phyloP scores from a whole-genome alignment of 2,797 vertebrate genomes.

The Dermochelys coriacea region DNA sequence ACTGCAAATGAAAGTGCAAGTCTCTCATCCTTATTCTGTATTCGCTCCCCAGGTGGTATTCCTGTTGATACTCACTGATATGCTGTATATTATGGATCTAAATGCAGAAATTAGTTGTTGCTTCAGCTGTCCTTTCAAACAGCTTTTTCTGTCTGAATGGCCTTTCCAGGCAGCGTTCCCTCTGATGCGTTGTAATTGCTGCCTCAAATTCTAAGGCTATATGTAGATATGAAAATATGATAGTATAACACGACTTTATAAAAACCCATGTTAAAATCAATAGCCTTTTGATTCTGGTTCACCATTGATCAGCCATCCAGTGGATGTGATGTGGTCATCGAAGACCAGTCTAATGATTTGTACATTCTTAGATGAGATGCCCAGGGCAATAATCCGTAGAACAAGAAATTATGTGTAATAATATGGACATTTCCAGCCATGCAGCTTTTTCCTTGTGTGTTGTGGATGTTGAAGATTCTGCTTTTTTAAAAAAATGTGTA shows the following conservation, averaged over 20 bases:
- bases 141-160: background rate
- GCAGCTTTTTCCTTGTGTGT: background rate
- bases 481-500: background rate
- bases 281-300: background rate
- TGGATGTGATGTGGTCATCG: background rate
- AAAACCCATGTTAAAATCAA: background rate
- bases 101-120: conserved; percentile 8
- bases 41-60: background rate
- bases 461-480: background rate
- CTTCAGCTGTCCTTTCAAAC: background rate
- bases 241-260: background rate
- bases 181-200: too few relatives aligned
- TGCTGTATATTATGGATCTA: background rate
- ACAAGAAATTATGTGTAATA: background rate
- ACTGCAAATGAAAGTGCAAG: background rate
- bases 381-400: background rate
- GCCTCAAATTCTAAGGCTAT: background rate
- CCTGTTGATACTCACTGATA: background rate
- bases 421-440: background rate
- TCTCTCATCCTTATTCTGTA: background rate
- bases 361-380: background rate
- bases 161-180: too few relatives aligned
- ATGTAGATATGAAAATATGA: background rate
- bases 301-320: background rate
- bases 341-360: background rate